phyloP scores from a whole-genome alignment of 1,140 invertebrate genomes.

The Metaphire vulgaris region DNA sequence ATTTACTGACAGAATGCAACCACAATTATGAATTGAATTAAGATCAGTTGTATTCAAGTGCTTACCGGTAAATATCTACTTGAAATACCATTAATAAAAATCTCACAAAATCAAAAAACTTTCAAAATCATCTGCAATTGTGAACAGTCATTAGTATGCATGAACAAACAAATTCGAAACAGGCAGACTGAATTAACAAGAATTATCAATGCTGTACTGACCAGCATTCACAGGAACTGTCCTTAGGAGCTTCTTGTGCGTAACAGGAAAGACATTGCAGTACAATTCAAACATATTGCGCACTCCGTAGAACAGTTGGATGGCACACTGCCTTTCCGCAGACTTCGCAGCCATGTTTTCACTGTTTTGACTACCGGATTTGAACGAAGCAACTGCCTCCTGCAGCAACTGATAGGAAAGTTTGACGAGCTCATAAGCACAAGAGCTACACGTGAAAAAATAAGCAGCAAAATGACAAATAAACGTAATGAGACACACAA shows the following conservation, averaged over 20 bases:
- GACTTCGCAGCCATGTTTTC: not conserved
- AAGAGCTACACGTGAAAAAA: not conserved
- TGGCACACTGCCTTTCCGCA: conserved; percentile 49
- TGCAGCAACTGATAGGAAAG: not conserved
- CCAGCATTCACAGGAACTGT: too few relatives aligned
- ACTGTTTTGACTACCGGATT: not conserved
- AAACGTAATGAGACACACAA: not conserved
- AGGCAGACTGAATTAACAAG: too few relatives aligned
- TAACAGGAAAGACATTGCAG: conserved; percentile 65
- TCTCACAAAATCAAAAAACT: too few relatives aligned
- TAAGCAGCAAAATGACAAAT: not conserved
- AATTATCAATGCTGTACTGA: too few relatives aligned
- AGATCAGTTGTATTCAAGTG: too few relatives aligned
- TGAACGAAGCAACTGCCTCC: not conserved
- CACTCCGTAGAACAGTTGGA: conserved; percentile 64
- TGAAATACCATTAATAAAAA: too few relatives aligned
- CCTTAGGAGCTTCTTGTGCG: conserved; percentile 69
- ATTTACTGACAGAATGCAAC: too few relatives aligned
- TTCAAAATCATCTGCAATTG: too few relatives aligned
- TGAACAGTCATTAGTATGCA: too few relatives aligned
- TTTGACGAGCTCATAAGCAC: not conserved
- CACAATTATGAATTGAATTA: too few relatives aligned
- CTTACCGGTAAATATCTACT: too few relatives aligned
- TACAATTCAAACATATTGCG: conserved; percentile 73
- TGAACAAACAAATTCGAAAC: too few relatives aligned